A percentile compares a stretch with the other conserved stretches of the same genome.
phyloP scores from a whole-genome alignment of 2,888 invertebrate species.

The Archips crataeganus region DNA sequence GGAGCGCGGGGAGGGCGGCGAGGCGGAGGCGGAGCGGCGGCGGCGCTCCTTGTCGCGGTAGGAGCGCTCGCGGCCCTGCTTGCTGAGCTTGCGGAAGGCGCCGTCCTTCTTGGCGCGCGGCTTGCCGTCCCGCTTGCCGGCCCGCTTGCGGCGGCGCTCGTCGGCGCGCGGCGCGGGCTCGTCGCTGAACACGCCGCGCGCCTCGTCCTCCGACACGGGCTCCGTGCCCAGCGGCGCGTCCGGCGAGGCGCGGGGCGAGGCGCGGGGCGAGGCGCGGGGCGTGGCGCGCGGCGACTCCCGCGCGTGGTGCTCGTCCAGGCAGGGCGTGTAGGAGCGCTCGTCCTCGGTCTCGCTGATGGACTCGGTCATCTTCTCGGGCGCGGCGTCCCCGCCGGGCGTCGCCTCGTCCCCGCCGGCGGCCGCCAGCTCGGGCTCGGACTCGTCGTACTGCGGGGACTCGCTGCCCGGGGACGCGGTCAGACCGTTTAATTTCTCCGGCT shows the following conservation, averaged over 20 bases:
- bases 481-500: slow-evolving; percentile 52
- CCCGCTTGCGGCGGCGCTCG: slow-evolving; percentile 15
- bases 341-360: slow-evolving; percentile 88
- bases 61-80: slow-evolving; percentile 91
- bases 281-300: slow-evolving; percentile 60
- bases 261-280: slow-evolving; percentile 56
- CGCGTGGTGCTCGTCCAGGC: slow-evolving; percentile 86
- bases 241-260: slow-evolving; percentile 71
- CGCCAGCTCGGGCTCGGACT: slow-evolving; percentile 24
- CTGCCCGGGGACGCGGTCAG: slow-evolving; percentile 17
- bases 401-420: slow-evolving; percentile 59
- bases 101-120: slow-evolving; percentile 82
- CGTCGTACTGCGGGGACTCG: slow-evolving; percentile 21
- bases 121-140: slow-evolving; percentile 60
- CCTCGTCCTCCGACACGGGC: slow-evolving; percentile 91
- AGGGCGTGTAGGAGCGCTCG: slow-evolving; percentile 90
- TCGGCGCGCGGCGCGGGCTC: slow-evolving; percentile 42
- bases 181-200: slow-evolving; percentile 88
- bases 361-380: slow-evolving; percentile 84
- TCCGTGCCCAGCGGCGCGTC: slow-evolving; percentile 89
- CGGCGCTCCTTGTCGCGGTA: slow-evolving; percentile 88
- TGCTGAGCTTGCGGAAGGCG: slow-evolving; percentile 92
- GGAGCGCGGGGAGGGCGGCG: slow-evolving; percentile 49
- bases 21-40: slow-evolving; percentile 50
- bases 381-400: slow-evolving; percentile 68